These are phyloP conservation scores for Octomys mimax DNA, from an alignment of 2,797 vertebrate species.

Conservation along the genomic window DNA sequence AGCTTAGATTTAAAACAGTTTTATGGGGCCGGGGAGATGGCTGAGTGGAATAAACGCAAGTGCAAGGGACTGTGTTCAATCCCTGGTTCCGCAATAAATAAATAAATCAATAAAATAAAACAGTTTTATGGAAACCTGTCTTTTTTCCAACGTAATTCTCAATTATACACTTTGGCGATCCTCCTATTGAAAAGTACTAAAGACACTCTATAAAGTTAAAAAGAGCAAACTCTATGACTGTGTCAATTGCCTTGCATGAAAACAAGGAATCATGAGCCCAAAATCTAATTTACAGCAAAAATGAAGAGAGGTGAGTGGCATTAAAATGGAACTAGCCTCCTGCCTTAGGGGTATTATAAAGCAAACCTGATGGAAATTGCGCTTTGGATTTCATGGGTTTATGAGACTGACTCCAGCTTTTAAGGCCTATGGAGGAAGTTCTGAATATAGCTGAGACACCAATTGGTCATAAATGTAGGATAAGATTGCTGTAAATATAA, in stretches of 20 bases:
- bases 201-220: background rate
- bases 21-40: too few relatives aligned
- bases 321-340: background rate
- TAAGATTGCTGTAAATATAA: background rate
- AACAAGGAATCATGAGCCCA: conserved; percentile 17
- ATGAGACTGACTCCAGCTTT: background rate
- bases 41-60: too few relatives aligned
- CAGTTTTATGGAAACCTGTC: background rate
- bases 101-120: too few relatives aligned
- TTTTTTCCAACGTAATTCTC: background rate
- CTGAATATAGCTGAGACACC: background rate
- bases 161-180: background rate
- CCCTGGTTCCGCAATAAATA: too few relatives aligned
- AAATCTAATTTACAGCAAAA: conserved; percentile 47
- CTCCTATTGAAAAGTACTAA: background rate
- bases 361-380: background rate
- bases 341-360: background rate
- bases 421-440: background rate
- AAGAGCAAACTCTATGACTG: background rate
- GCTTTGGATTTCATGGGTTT: background rate
- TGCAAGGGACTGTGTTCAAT: too few relatives aligned
- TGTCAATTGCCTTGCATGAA: background rate
- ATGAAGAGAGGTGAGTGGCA: background rate
- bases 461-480: background rate
- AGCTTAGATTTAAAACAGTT: background rate